phyloP scores from a whole-genome alignment of 2,797 vertebrate species.

The Gastrophryne carolinensis region DNA sequence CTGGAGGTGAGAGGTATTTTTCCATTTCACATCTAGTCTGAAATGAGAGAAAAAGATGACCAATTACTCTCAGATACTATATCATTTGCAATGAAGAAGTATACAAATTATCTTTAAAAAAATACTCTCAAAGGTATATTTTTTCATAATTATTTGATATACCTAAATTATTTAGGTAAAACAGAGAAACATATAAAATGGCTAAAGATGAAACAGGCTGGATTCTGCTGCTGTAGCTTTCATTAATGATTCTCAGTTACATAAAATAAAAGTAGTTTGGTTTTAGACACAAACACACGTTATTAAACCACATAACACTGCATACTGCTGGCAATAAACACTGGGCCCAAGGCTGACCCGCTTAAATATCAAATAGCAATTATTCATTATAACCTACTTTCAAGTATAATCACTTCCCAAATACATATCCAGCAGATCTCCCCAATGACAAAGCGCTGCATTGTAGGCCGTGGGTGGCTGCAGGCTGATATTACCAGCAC shows the following conservation, averaged over 20 bases:
- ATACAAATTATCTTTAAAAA: no score
- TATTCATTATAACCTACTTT: background rate
- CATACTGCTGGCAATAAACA: background rate
- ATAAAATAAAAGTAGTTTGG: no score
- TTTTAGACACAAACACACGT: no score
- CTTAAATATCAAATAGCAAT: background rate
- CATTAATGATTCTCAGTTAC: no score
- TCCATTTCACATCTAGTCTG: constrained; percentile 91
- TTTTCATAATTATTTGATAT: no score
- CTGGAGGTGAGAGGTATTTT: constrained; percentile 78
- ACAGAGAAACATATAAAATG: no score
- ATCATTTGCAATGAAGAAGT: no score
- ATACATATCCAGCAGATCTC: constrained; percentile 16
- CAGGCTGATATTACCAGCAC: constrained; percentile 63
- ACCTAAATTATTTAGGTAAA: no score
- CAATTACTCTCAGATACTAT: background rate
- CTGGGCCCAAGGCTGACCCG: background rate
- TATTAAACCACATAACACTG: background rate
- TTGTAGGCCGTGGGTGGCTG: constrained; percentile 71
- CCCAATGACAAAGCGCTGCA: constrained; percentile 52
- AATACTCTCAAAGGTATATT: no score
- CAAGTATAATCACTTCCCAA: background rate
- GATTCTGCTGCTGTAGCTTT: no score
- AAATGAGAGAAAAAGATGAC: constrained; percentile 37
- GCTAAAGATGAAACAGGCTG: no score